Base-by-base conservation (phyloP, 2,113 vertebrate genomes). In the Cromileptes altivelis region DNA sequence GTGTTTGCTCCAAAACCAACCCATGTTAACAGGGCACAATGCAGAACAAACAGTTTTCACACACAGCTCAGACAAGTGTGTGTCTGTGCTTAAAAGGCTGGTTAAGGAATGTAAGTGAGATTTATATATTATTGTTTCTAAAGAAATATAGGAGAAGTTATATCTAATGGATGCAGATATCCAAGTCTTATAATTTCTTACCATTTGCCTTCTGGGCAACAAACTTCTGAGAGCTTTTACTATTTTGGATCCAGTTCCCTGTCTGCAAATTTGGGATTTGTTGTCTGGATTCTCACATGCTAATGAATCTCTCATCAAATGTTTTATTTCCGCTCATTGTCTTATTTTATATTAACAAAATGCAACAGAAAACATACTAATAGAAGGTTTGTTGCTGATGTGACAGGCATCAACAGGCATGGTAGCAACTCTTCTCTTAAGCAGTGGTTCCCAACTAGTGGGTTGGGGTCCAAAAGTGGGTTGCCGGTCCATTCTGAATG, bases 1-100 rank as follows among this genome's bases (percentile, higher is more conserved):
- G 96, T 95, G 95, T 96, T 96, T 95, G 96, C 97, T 97, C 96
- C 95, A 95, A 96, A 96, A 95, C 94, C 94, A 89, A 89, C 91
- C 94, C 94, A 95, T 96, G 96, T 96, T 96, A 97, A 95, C 95
- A 94, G 95, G 94, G 79, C 89, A 91, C 93, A 72, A 58, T 7
- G 15, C 27, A 42, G 49, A 88, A 40, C 25, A 74, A 70, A 70
- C 23, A 25, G 30, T 50, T 69, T 71, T 72, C 47, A 75, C 75
- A 12, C n/a, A 12, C 57, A 65, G 30, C 49, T 72, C 23, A 62
- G 56, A 52, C 23, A 65, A 47, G 56, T 52, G 10, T 70, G 13
- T 64, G 69, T 69, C 11, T 23, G 30, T 27, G 37, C 11, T 6
- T 71, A 21, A 30, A 11, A 25, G 15, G 1, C 15, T 23, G 49